These are phyloP conservation scores for Tympanoctomys barrerae DNA, from an alignment of 2,797 vertebrate species.

Conservation along the genomic window DNA sequence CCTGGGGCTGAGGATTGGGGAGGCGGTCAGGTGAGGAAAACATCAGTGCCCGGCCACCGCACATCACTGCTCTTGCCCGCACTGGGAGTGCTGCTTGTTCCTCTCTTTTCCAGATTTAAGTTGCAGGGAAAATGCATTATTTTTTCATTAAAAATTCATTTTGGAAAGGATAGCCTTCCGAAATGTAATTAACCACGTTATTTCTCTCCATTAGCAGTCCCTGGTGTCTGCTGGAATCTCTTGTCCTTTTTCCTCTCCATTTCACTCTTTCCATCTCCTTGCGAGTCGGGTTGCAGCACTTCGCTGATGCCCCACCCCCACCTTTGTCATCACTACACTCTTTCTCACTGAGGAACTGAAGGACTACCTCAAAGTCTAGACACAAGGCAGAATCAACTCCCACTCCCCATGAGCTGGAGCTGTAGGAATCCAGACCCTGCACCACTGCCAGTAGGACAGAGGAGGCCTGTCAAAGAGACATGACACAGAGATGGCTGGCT, in stretches of 20 bases:
- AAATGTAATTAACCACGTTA: constrained; percentile 78
- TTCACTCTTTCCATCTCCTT: constrained; percentile 73
- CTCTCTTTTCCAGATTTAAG: constrained; percentile 54
- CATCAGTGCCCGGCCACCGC: neutral
- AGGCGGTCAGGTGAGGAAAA: neutral
- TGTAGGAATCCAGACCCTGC: neutral
- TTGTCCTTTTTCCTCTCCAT: constrained; percentile 71
- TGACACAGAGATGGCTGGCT: neutral
- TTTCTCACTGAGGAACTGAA: neutral
- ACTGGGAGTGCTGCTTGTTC: neutral
- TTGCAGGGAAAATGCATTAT: constrained; percentile 73
- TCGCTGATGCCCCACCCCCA: neutral
- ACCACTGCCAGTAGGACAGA: neutral
- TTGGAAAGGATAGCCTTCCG: constrained; percentile 76
- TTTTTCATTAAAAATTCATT: constrained; percentile 85
- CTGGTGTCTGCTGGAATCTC: constrained; percentile 74
- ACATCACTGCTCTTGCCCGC: neutral
- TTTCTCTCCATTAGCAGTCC: constrained; percentile 79
- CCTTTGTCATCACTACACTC: neutral
- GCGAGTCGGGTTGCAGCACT: neutral
- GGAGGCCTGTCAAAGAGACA: neutral
- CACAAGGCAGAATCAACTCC: neutral
- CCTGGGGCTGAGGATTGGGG: neutral
- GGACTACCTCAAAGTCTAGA: neutral
- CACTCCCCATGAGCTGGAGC: neutral